Conservation (phyloP, 2,113 vertebrate species). For the Cebidichthys violaceus region DNA sequence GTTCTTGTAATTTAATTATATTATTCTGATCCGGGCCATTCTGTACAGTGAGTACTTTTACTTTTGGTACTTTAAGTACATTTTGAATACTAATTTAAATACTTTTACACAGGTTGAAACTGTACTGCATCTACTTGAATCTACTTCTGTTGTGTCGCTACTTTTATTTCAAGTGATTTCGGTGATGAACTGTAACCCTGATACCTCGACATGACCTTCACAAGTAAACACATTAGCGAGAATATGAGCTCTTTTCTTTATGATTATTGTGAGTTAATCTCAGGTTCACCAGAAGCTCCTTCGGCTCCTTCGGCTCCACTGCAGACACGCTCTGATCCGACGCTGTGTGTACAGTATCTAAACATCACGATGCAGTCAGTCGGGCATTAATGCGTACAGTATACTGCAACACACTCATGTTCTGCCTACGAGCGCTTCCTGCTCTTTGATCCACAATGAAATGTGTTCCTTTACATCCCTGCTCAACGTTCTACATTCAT, state of each 20-base stretch:
- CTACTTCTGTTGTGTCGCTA: not conserved
- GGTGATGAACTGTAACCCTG: not conserved
- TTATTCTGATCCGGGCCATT: not conserved
- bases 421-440: slow-evolving; percentile 10
- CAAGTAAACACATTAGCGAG: too few species aligned
- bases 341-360: not conserved
- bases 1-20: not conserved
- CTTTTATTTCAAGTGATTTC: too few species aligned
- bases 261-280: too few species aligned
- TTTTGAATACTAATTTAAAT: too few species aligned
- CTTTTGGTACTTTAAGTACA: too few species aligned
- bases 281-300: too few species aligned
- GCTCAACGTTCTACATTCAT: slow-evolving; percentile 49
- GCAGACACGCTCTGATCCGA: too few species aligned
- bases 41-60: not conserved
- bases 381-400: not conserved
- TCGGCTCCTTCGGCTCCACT: too few species aligned
- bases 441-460: slow-evolving; percentile 33
- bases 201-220: too few species aligned
- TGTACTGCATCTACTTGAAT: not conserved
- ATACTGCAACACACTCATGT: not conserved
- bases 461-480: slow-evolving; percentile 30
- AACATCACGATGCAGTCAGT: not conserved
- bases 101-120: too few species aligned
- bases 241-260: too few species aligned